Evolutionary conservation across 2,888 invertebrate species (phyloP), one percentile per base, ranked within the genome.

Genomic region (Heliconius cydno): DNA sequence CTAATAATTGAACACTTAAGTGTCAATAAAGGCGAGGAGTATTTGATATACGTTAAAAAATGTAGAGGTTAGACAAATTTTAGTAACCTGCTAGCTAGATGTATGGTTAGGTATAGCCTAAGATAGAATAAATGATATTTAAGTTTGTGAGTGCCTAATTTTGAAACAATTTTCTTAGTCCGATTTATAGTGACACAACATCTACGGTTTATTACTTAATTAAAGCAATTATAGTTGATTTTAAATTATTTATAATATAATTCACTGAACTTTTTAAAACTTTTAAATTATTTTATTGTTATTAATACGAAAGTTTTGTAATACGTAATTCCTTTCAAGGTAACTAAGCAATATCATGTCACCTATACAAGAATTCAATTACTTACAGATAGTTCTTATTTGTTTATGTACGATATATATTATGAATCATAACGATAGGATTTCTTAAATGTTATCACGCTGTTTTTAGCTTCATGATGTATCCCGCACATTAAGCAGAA

Each of bases 351-450:
- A 13, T 38, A 41, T 41, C 41, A 65, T 38, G 19, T 38, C 74
- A 41, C 65, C 63, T 63, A 75, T 65, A 63, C 60, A 74, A 74
- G 34, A 60, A 60, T 74, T 63, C 57, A 72, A 63, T 74, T 38
- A 63, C 38, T 60, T 25, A 38, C 22, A 38, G 19, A 25, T 68
- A 68, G 25, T 13, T 68, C n/a, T 68, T 68, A 41, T 68, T 41
- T 25, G 41, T 25, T 12, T 41, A 41, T 3, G 7, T 1, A 38
- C 10, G 68, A 3, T 19, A 57, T 22, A 57, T 2, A n/a, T 34
- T 34, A 67, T 67, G 41, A 41, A 25, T 68, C 68, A 68, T 13
- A 22, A 13, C 10, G 15, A 25, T 25, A 68, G 13, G 13, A n/a
- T 38, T 68, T 38, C 41, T 25, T 13, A 25, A 1, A 68, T 25